Conservation (phyloP, 2,797 vertebrate species). For the Erethizon dorsatum region DNA sequence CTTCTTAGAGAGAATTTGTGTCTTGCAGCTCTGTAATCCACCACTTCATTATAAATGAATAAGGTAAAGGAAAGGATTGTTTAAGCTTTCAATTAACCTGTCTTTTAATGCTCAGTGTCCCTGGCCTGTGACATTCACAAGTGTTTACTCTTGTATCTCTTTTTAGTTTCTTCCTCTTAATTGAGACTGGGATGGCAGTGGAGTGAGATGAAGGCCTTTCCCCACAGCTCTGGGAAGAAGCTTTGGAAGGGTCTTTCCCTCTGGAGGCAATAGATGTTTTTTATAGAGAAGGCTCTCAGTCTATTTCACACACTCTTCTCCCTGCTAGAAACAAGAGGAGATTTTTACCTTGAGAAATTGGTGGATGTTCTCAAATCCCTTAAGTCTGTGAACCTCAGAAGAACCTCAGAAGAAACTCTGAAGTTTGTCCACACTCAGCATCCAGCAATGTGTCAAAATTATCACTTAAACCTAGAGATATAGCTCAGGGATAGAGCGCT, state of each 20-base stretch:
- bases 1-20: neutral
- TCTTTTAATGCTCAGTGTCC: neutral
- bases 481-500: neutral
- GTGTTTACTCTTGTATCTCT: neutral
- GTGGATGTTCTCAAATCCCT: neutral
- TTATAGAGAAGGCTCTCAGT: neutral
- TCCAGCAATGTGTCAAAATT: neutral
- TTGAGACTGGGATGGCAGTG: neutral
- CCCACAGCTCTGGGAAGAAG: neutral
- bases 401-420: no score
- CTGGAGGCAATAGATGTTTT: neutral
- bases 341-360: neutral
- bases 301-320: neutral
- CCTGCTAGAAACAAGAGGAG: neutral
- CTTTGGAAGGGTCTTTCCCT: neutral
- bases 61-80: neutral
- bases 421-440: neutral
- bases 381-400: neutral
- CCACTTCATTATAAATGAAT: neutral
- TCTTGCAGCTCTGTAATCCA: neutral
- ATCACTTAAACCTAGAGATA: neutral
- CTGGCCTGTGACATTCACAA: neutral
- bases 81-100: neutral
- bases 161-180: neutral
- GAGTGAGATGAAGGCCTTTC: neutral